These are phyloP conservation scores for Megaceryle maxima DNA, from an alignment of 2,113 vertebrate species.

Conservation along the genomic window DNA sequence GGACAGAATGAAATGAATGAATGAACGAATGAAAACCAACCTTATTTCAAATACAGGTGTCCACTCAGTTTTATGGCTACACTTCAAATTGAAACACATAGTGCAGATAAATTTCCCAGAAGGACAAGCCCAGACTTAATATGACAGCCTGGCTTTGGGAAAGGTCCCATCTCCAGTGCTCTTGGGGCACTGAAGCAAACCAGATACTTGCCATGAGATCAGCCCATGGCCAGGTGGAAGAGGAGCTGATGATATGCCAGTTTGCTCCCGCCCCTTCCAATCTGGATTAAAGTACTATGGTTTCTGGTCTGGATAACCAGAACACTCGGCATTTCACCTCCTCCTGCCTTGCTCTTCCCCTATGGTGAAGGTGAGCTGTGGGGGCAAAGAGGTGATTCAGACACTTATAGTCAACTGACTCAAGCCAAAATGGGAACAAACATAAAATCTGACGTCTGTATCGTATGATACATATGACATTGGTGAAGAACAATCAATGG, in stretches of 20 bases:
- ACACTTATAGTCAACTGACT: neutral
- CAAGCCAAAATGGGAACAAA: neutral
- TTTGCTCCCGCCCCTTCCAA: fast-evolving
- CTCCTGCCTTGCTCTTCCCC: neutral
- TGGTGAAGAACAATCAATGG: neutral
- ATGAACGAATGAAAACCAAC: neutral
- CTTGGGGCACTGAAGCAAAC: neutral
- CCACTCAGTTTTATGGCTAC: neutral
- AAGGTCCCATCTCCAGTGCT: neutral
- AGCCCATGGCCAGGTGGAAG: neutral
- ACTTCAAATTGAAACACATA: fast-evolving
- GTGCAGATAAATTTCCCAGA: neutral
- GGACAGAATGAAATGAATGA: neutral
- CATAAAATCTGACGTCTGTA: neutral
- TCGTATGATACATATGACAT: neutral
- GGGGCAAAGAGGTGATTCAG: neutral
- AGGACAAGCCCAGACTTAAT: neutral
- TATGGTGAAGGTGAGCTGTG: neutral
- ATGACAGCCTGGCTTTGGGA: neutral
- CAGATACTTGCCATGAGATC: neutral
- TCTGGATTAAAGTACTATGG: neutral
- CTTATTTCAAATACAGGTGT: neutral
- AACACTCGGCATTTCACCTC: neutral
- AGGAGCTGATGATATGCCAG: neutral
- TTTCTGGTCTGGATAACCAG: neutral